phyloP scores from a whole-genome alignment of 2,113 vertebrate genomes.

The Tragelaphus buxtoni region DNA sequence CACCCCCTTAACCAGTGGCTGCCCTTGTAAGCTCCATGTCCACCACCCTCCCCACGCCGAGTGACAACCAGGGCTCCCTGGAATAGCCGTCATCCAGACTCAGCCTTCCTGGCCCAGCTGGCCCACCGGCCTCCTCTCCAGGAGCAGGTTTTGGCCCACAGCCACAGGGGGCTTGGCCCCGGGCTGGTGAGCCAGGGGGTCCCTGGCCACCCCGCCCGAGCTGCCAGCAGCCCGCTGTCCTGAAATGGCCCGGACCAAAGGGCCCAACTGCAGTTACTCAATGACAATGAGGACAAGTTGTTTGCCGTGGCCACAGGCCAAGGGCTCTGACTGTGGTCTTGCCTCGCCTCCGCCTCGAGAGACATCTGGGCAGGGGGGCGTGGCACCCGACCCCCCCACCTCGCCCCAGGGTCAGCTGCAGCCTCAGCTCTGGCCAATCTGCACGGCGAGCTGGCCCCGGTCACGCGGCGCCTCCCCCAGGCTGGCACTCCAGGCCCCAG shows the following conservation, averaged over 20 bases:
- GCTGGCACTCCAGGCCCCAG: not conserved
- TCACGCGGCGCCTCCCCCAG: rapidly evolving
- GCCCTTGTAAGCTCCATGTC: not conserved
- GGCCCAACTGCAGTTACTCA: slow-evolving; percentile 55
- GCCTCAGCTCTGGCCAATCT: not conserved
- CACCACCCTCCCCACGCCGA: not conserved
- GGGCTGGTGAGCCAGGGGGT: not conserved
- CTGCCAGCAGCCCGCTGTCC: slow-evolving; percentile 14
- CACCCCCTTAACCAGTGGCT: not conserved
- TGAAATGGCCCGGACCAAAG: slow-evolving; percentile 29
- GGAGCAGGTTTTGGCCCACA: not conserved
- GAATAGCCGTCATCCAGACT: not conserved
- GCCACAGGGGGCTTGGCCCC: not conserved
- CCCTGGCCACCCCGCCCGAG: not conserved
- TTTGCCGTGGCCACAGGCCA: slow-evolving; percentile 63
- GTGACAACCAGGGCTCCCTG: not conserved
- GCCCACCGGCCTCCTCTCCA: not conserved
- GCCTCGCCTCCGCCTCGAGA: slow-evolving; percentile 18
- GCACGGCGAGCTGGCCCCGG: rapidly evolving
- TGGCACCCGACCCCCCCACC: not conserved
- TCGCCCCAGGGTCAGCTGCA: not conserved
- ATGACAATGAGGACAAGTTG: slow-evolving; percentile 57
- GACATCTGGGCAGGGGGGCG: slow-evolving; percentile 48
- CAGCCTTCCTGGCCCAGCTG: rapidly evolving
- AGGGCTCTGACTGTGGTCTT: slow-evolving; percentile 54